Conservation (phyloP, 2,888 invertebrate genomes). For the Tenthredo scrophulariae region DNA sequence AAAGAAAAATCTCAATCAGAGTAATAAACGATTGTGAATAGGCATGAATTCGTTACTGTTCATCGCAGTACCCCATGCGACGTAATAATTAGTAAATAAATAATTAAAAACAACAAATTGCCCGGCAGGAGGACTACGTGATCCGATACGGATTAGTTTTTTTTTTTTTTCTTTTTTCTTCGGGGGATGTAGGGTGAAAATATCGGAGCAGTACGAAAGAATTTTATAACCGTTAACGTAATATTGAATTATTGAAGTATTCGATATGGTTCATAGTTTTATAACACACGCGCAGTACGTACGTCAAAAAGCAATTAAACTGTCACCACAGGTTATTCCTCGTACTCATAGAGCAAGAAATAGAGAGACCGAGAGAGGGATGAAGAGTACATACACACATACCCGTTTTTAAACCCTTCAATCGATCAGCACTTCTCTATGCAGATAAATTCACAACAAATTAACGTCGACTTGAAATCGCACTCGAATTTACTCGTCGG, state of each 20-base stretch:
- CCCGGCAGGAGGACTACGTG: no score
- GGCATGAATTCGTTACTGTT: no score
- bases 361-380: not conserved
- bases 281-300: not conserved
- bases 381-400: not conserved
- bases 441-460: constrained; percentile 43
- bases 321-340: constrained; percentile 26
- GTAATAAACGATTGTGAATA: no score
- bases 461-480: constrained; percentile 11
- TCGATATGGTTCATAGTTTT: not conserved
- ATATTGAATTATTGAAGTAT: not conserved
- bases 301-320: constrained; percentile 41
- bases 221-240: not conserved
- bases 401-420: constrained; percentile 8
- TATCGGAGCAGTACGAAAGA: not conserved
- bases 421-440: constrained; percentile 9
- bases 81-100: no score
- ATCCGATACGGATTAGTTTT: no score
- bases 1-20: no score
- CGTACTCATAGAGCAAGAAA: not conserved
- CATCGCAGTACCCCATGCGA: no score
- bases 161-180: not conserved
- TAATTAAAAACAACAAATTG: no score
- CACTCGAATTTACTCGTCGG: constrained; percentile 4
- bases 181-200: not conserved